phyloP scores from a whole-genome alignment of 2,113 vertebrate genomes.

The Epinephelus lanceolatus region DNA sequence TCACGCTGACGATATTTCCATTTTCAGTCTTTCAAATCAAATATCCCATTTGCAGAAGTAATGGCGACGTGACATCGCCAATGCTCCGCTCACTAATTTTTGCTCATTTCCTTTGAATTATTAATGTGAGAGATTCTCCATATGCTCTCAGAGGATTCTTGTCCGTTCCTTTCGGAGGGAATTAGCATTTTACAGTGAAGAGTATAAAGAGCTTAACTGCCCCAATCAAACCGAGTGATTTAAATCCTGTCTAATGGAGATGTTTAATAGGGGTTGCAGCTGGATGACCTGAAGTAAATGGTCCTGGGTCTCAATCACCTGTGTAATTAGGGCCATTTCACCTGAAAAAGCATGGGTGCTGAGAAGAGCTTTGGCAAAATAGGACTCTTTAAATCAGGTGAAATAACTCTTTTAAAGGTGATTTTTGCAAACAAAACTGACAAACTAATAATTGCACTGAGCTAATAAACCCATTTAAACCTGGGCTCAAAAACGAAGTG shows the following conservation, averaged over 20 bases:
- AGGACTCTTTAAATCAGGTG: background rate
- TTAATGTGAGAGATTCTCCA: slow-evolving; percentile 95
- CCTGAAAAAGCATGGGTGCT: slow-evolving; percentile 21
- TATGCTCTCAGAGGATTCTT: slow-evolving; percentile 92
- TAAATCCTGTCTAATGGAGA: slow-evolving; percentile 92
- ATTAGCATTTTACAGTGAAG: slow-evolving; percentile 90
- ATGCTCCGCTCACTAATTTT: slow-evolving; percentile 92
- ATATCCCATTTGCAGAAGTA: slow-evolving; percentile 89
- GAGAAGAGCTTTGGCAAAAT: background rate
- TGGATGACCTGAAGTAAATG: slow-evolving; percentile 87
- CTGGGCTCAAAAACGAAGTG: slow-evolving; percentile 14
- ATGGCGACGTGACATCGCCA: slow-evolving; percentile 86
- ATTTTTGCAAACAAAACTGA: slow-evolving; percentile 11
- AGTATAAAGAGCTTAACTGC: slow-evolving; percentile 95
- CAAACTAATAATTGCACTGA: background rate
- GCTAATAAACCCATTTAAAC: slow-evolving; percentile 38
- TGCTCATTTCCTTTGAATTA: slow-evolving; percentile 97
- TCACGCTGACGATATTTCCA: slow-evolving; percentile 60
- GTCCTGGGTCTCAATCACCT: slow-evolving; percentile 39
- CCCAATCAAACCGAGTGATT: slow-evolving; percentile 92
- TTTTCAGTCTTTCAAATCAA: slow-evolving; percentile 70
- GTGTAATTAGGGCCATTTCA: slow-evolving; percentile 47
- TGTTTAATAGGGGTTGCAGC: slow-evolving; percentile 91
- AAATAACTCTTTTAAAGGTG: slow-evolving; percentile 7
- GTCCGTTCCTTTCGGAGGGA: slow-evolving; percentile 92